A percentile compares a stretch with the other conserved stretches of the same genome.
Conservation (phyloP, 2,113 vertebrate species). For the Alligator mississippiensis region DNA sequence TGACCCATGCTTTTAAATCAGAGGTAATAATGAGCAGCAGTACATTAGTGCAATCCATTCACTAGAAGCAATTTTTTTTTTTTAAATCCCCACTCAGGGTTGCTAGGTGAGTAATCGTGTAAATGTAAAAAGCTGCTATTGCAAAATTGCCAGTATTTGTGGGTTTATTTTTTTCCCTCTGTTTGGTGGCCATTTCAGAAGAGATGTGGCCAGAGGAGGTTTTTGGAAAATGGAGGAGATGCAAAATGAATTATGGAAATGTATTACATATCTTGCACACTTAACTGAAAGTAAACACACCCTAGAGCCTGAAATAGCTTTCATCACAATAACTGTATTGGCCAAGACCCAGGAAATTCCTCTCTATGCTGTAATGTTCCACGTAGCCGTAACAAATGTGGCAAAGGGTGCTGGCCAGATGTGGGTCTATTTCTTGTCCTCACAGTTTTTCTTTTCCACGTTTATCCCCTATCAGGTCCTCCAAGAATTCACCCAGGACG, state of each 20-base stretch:
- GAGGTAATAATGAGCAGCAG: not conserved
- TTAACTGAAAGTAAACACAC: not conserved
- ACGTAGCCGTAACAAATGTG: not conserved
- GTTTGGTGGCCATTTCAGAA: not conserved
- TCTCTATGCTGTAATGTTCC: not conserved
- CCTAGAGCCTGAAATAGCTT: not conserved
- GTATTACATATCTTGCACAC: not conserved
- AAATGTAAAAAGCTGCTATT: not conserved
- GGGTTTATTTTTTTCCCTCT: not conserved
- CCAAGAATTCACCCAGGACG: not conserved
- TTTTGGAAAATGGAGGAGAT: not conserved
- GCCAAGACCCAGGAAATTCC: not conserved
- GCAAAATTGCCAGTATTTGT: not conserved
- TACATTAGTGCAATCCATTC: not conserved
- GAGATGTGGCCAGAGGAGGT: not conserved
- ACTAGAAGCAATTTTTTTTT: not conserved
- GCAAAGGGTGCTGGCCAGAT: not conserved
- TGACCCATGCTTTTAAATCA: not conserved
- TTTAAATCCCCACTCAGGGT: not conserved
- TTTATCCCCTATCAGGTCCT: not conserved
- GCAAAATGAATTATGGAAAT: slow-evolving; percentile 14
- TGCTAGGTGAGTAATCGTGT: slow-evolving; percentile 14
- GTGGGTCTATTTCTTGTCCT: not conserved
- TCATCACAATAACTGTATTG: not conserved
- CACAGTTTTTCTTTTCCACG: not conserved